Conservation (phyloP, 92 coral and sea anemone species). For the Parazoanthus darwini region DNA sequence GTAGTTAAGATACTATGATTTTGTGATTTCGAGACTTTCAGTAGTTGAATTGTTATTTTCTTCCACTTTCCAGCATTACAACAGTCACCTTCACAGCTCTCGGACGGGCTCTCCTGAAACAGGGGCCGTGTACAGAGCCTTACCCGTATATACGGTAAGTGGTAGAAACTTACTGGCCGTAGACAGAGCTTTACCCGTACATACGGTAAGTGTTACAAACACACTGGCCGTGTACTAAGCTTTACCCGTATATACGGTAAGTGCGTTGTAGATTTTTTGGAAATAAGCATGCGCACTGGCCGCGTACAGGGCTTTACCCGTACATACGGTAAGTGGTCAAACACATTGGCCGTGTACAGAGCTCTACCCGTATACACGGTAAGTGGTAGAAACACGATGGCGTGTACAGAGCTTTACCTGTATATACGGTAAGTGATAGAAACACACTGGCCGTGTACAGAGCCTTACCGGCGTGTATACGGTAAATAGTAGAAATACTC, state of each 20-base stretch:
- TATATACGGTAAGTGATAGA: too few species aligned
- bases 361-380: too few species aligned
- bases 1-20: too few species aligned
- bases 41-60: too few species aligned
- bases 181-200: too few species aligned
- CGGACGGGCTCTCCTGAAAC: slow-evolving; percentile 86
- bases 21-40: too few species aligned
- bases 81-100: slow-evolving; percentile 87
- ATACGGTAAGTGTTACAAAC: too few species aligned
- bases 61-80: slow-evolving; percentile 73
- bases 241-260: too few species aligned
- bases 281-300: neutral
- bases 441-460: neutral
- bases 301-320: neutral
- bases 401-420: too few species aligned
- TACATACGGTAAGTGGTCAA: slow-evolving; percentile 66
- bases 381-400: neutral
- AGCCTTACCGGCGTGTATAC: too few species aligned
- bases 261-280: too few species aligned
- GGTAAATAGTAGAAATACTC: too few species aligned
- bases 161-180: slow-evolving; percentile 25
- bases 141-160: slow-evolving; percentile 91
- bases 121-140: slow-evolving; percentile 92
- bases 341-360: slow-evolving; percentile 37
- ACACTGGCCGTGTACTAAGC: neutral